phyloP scores from a whole-genome alignment of 2,888 invertebrate species.

The Drosophila quinaria region DNA sequence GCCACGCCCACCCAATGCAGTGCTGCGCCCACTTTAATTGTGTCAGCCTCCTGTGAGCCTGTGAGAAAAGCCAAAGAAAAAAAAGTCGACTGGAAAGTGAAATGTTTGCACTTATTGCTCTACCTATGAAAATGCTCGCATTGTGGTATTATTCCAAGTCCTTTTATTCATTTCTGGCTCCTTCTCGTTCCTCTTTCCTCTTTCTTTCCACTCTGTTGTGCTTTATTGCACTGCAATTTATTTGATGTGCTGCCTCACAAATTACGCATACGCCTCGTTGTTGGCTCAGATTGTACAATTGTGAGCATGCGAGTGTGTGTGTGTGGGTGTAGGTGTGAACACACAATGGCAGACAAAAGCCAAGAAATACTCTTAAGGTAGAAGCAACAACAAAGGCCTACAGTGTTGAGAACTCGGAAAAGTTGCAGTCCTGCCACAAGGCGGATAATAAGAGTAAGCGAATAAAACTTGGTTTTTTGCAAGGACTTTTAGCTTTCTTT shows the following conservation, averaged over 20 bases:
- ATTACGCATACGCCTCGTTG: constrained; percentile 61
- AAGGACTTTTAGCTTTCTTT: not conserved
- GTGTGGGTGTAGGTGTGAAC: not conserved
- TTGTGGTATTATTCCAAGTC: constrained; percentile 36
- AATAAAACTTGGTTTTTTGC: constrained; percentile 41
- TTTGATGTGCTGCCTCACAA: constrained; percentile 64
- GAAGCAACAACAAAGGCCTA: constrained; percentile 21
- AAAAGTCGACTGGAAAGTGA: constrained; percentile 53
- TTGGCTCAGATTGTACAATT: constrained; percentile 27
- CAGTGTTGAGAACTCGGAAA: constrained; percentile 33
- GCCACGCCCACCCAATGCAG: constrained; percentile 20
- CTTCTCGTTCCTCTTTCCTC: not conserved
- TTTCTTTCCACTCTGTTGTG: constrained; percentile 4
- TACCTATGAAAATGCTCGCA: constrained; percentile 29
- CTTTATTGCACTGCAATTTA: constrained; percentile 67
- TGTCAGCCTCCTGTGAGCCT: constrained; percentile 25
- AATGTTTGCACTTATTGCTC: constrained; percentile 59
- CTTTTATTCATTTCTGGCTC: constrained; percentile 6
- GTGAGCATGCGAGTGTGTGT: not conserved
- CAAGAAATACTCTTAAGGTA: constrained; percentile 36
- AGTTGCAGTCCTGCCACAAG: constrained; percentile 39
- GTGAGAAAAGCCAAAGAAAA: constrained; percentile 1
- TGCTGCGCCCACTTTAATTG: constrained; percentile 39
- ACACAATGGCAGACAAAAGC: constrained; percentile 30
- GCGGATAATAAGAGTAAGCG: constrained; percentile 46